phyloP scores from a whole-genome alignment of 1,140 invertebrate species.

The Ganaspis sp. region DNA sequence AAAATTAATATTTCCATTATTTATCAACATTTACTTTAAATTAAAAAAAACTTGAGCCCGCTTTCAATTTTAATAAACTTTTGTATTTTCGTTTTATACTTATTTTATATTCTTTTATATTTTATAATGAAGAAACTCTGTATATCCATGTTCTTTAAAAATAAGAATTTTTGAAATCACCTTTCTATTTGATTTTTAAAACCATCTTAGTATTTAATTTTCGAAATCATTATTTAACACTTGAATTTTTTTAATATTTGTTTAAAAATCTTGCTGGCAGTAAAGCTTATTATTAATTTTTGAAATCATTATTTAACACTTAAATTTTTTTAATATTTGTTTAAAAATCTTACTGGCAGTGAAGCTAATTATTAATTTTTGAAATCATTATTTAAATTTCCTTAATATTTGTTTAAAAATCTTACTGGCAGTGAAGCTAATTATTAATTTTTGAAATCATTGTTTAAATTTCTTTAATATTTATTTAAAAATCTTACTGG shows the following conservation, averaged over 20 bases:
- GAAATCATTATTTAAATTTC: neutral
- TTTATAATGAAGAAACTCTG: too few species aligned
- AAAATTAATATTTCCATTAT: too few species aligned
- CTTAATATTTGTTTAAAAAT: constrained; percentile 28
- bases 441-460: neutral
- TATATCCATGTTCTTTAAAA: too few species aligned
- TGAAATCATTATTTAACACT: neutral
- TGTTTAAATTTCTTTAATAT: neutral
- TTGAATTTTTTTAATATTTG: neutral
- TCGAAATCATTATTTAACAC: neutral
- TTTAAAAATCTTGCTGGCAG: too few species aligned
- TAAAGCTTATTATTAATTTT: too few species aligned
- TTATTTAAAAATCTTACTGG: constrained; percentile 81
- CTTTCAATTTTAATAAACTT: too few species aligned
- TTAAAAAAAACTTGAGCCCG: too few species aligned
- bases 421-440: constrained; percentile 92
- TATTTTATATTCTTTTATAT: too few species aligned
- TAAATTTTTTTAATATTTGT: neutral
- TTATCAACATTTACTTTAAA: too few species aligned
- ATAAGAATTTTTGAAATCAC: neutral
- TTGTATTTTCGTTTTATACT: too few species aligned
- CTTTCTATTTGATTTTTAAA: neutral
- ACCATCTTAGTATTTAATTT: constrained; percentile 76
- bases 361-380: too few species aligned
- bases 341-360: too few species aligned